Conservation (phyloP, 2,888 invertebrate genomes). For the Pandemis heparana region DNA sequence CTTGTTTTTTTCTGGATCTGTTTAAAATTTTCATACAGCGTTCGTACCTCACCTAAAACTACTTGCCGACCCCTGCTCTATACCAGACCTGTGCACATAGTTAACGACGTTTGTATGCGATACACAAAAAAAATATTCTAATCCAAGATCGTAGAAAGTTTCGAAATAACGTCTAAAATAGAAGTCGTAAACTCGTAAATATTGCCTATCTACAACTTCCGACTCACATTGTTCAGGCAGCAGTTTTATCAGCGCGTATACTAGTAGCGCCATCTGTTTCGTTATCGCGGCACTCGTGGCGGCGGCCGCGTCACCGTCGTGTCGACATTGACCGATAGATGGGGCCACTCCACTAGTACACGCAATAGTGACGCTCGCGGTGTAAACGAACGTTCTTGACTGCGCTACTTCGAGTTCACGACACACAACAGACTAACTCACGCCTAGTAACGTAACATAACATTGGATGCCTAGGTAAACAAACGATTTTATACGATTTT, state of each 20-base stretch:
- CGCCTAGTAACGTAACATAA: slow-evolving; percentile 46
- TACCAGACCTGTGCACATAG: too few species aligned
- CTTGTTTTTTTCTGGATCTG: too few species aligned
- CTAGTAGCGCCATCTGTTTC: slow-evolving; percentile 73
- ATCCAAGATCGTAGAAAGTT: background rate
- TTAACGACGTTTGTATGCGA: too few species aligned
- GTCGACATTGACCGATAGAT: slow-evolving; percentile 84
- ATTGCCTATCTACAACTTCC: background rate
- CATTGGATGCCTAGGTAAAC: slow-evolving; percentile 41
- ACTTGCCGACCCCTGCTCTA: too few species aligned
- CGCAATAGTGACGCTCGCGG: slow-evolving; percentile 72
- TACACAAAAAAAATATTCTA: background rate
- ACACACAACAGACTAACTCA: slow-evolving; percentile 60
- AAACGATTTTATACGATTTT: slow-evolving; percentile 43
- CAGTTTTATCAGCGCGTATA: slow-evolving; percentile 28
- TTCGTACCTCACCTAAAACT: too few species aligned
- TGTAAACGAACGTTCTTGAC: slow-evolving; percentile 85
- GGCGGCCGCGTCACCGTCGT: slow-evolving; percentile 71
- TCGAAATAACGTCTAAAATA: slow-evolving; percentile 38
- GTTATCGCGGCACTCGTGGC: slow-evolving; percentile 57
- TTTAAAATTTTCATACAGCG: too few species aligned
- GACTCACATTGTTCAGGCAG: background rate
- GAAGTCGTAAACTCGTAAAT: slow-evolving; percentile 8
- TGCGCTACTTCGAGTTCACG: slow-evolving; percentile 76
- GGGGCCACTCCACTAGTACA: slow-evolving; percentile 77